These are phyloP conservation scores for Parauchenoglanis punctatus DNA, from an alignment of 2,797 vertebrate genomes.

Conservation along the genomic window DNA sequence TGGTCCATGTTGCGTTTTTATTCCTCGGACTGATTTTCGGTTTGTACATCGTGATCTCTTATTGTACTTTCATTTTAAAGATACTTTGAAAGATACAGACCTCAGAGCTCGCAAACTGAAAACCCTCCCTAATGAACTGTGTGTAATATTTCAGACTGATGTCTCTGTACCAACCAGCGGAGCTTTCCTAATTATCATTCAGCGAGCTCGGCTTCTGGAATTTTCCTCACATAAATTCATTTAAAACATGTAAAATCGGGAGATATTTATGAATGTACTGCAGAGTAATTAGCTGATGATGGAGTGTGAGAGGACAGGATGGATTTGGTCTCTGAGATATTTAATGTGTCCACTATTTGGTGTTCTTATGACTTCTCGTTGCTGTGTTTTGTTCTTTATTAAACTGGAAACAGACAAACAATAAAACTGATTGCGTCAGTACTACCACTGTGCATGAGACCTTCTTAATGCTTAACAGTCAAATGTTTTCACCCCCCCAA, in stretches of 20 bases:
- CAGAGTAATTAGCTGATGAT: background rate
- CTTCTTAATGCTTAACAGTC: slow-evolving; percentile 1
- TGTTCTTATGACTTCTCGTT: slow-evolving; percentile 79
- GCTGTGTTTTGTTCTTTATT: slow-evolving; percentile 83
- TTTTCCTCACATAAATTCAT: slow-evolving; percentile 12
- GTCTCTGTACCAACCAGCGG: background rate
- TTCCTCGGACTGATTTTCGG: slow-evolving; percentile 56
- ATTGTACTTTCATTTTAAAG: slow-evolving; percentile 52
- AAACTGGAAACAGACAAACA: slow-evolving; percentile 69
- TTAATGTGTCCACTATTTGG: slow-evolving; percentile 68
- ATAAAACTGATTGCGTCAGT: slow-evolving; percentile 59
- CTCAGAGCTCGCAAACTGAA: background rate
- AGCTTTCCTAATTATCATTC: background rate
- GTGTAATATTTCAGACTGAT: background rate
- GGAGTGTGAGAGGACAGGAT: background rate
- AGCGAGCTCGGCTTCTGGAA: slow-evolving; percentile 12
- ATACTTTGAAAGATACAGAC: background rate
- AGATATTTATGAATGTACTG: slow-evolving; percentile 20
- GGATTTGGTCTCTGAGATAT: slow-evolving; percentile 71
- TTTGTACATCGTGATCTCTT: slow-evolving; percentile 70
- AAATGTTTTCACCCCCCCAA: background rate
- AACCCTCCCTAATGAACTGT: background rate
- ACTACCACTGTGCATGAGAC: slow-evolving; percentile 2
- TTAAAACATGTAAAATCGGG: background rate
- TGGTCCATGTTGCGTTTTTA: slow-evolving; percentile 11